Evolutionary conservation across 2,113 vertebrate genomes (phyloP), one percentile per base, ranked within the genome.

Genomic region (Oxyruncus cristatus): DNA sequence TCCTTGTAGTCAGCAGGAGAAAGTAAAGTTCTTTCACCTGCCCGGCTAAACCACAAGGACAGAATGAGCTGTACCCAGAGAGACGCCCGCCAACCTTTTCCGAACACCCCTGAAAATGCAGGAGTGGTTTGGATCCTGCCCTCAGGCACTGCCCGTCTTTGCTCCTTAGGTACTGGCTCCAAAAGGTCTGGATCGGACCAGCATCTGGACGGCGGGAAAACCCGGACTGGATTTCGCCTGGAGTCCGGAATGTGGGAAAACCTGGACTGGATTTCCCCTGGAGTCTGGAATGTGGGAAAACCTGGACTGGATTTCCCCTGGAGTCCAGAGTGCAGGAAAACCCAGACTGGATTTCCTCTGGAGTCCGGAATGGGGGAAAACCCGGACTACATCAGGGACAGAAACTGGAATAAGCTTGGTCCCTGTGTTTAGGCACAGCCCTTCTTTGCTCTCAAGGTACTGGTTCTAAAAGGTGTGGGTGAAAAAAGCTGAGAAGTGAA

Each of bases 321-420:
- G 35, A 22, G n/a, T 19, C 16, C 3, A 12, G 20, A 63, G 41
- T 11, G 24, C 10, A 6, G 2, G 6, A 6, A 12, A 39, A 53
- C 8, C 5, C 3, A 0, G 32, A 46, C 3, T 1, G 1, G 24
- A 15, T 6, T 35, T 7, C 7, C 5, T 22, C 11, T 4, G 4
- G 14, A 5, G 37, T 58, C 24, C 5, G 12, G 42, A 33, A 35
- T 7, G 8, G 27, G 11, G 32, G 11, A 44, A 47, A 72, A 41
- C 12, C 3, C 14, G 6, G 6, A 42, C 13, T 22, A 17, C 30
- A 42, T 0, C 26, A 0, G 1, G 5, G 4, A 18, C 49, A 62
- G 21, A 62, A 55, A 41, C 0, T 0, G 55, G 47, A 49, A 49
- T 7, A 9, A 18, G 6, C 6, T 41, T 62, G 47, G 26, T 41